A percentile compares a stretch with the other conserved stretches of the same genome.
phyloP scores from a whole-genome alignment of 2,797 vertebrate genomes.

The Poecilia gillii region DNA sequence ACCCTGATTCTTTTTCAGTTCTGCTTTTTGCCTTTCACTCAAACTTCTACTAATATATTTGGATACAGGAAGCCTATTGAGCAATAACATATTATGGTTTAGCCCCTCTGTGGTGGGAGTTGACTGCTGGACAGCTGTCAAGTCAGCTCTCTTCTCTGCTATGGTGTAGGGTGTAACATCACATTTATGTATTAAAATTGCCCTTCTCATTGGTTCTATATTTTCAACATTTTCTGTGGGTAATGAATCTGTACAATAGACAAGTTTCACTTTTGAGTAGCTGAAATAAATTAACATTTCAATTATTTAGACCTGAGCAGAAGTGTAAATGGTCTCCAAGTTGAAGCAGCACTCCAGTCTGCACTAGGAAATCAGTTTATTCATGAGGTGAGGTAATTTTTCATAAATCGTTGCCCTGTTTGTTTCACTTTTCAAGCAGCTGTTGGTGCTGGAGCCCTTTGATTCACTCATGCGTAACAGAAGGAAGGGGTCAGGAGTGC shows the following conservation, averaged over 20 bases:
- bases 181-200: not conserved
- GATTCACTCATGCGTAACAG: slow-evolving; percentile 11
- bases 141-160: not conserved
- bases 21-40: not conserved
- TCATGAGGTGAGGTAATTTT: slow-evolving; percentile 42
- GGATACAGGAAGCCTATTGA: not conserved
- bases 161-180: not conserved
- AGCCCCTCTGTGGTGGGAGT: not conserved
- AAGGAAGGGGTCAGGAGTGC: slow-evolving; percentile 3
- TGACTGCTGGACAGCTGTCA: not conserved
- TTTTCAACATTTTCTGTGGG: not conserved
- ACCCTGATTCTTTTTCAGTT: not conserved
- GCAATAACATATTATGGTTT: not conserved
- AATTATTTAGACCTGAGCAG: not conserved
- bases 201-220: not conserved
- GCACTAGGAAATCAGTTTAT: slow-evolving; percentile 15
- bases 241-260: not conserved
- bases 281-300: not conserved
- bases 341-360: not conserved
- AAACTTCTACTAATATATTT: not conserved
- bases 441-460: slow-evolving; percentile 15
- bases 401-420: slow-evolving; percentile 29
- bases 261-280: not conserved
- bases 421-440: slow-evolving; percentile 31
- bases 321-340: not conserved